Evolutionary conservation across 1,140 invertebrate genomes (phyloP).

Genomic region (Heliconius eleuchia): DNA sequence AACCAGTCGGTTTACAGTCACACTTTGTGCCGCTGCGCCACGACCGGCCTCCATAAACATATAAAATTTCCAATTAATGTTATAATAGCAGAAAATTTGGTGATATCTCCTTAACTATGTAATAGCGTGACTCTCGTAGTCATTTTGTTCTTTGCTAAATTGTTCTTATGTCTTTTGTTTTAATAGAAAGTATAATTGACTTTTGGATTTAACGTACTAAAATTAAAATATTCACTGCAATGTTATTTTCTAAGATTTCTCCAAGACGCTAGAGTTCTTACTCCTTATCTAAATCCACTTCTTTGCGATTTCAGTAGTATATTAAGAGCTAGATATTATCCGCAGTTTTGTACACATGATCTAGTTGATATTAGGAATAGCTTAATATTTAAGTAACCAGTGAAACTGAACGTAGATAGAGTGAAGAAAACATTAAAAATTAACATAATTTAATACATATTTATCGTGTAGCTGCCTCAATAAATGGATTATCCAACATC

Average conservation of each 20-base stretch:
- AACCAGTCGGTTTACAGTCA: too few species aligned
- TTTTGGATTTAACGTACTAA: not conserved
- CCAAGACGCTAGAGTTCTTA: not conserved
- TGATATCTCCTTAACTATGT: not conserved
- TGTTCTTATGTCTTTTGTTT: not conserved
- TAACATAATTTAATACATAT: too few species aligned
- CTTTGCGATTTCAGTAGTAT: too few species aligned
- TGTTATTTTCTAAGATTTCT: not conserved
- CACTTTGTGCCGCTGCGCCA: too few species aligned
- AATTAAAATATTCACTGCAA: not conserved
- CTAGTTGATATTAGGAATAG: too few species aligned
- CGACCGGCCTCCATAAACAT: not conserved
- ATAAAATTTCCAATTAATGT: not conserved
- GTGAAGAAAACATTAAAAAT: too few species aligned
- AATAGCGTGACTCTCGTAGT: not conserved
- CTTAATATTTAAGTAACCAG: too few species aligned
- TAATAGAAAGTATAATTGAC: not conserved
- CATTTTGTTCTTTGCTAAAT: not conserved
- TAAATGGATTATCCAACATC: too few species aligned
- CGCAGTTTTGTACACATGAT: too few species aligned
- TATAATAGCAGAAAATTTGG: not conserved
- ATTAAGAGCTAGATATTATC: too few species aligned
- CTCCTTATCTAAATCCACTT: not conserved
- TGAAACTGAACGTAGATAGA: too few species aligned
- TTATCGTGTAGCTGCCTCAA: too few species aligned